Percentiles rank a stretch among this genome's conserved stretches.
Conservation (phyloP, 30 jellyfish, hydroid and myxozoan species). For the Aurelia aurita region DNA sequence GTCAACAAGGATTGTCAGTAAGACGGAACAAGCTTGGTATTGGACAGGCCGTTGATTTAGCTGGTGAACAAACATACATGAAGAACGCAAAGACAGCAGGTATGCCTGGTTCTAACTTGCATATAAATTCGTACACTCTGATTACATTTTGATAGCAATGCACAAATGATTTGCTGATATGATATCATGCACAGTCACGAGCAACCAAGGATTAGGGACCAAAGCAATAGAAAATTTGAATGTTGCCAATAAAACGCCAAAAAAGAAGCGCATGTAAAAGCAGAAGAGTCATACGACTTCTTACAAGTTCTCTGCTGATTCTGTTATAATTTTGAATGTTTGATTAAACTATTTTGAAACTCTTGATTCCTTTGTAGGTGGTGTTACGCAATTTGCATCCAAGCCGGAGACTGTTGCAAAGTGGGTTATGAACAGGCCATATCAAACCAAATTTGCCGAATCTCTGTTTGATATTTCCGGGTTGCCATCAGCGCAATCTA, state of each 20-base stretch:
- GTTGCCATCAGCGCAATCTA: background rate
- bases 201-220: too few relatives aligned
- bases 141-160: background rate
- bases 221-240: background rate
- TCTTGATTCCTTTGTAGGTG: conserved; percentile 3
- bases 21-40: conserved; percentile 20
- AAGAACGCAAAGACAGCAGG: conserved; percentile 55
- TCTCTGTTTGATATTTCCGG: conserved; percentile 37
- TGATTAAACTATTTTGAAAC: background rate
- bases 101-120: conserved; percentile 4
- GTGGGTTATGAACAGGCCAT: conserved; percentile 64
- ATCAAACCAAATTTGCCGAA: conserved; percentile 27
- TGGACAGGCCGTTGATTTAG: conserved; percentile 49
- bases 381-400: conserved; percentile 33
- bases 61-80: conserved; percentile 62
- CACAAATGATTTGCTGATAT: background rate
- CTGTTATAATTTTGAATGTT: background rate
- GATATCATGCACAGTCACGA: background rate
- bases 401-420: conserved; percentile 46
- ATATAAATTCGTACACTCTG: background rate
- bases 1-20: conserved; percentile 17
- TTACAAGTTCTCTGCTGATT: background rate
- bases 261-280: background rate
- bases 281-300: background rate
- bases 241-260: background rate